phyloP scores from a whole-genome alignment of 2,888 invertebrate genomes.

The Lithosia quadra region DNA sequence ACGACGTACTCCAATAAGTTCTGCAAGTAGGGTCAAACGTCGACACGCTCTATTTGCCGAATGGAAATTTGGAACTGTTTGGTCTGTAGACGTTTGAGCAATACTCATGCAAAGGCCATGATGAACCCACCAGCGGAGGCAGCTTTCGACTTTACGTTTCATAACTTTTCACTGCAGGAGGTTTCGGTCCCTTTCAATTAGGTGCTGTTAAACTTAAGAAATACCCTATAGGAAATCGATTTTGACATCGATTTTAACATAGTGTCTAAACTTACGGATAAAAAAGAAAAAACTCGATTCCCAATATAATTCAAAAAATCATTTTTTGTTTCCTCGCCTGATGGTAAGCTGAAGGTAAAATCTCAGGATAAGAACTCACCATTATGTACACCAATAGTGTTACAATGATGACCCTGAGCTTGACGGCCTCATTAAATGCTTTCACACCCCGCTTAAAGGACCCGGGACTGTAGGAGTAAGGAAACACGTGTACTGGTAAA shows the following conservation, averaged over 20 bases:
- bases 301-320: too few species aligned
- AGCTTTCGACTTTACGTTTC: not conserved
- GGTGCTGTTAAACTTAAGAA: not conserved
- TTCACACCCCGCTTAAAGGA: too few species aligned
- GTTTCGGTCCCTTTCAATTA: not conserved
- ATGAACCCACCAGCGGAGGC: not conserved
- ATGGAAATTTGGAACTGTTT: constrained; percentile 2
- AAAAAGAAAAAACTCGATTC: too few species aligned
- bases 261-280: too few species aligned
- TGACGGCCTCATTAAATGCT: too few species aligned
- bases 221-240: not conserved
- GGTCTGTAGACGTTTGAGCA: not conserved
- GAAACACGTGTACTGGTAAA: too few species aligned
- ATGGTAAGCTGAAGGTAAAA: too few species aligned
- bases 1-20: not conserved
- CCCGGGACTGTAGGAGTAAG: too few species aligned
- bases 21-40: not conserved
- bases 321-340: too few species aligned
- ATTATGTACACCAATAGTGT: too few species aligned
- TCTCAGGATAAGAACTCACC: too few species aligned
- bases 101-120: constrained; percentile 1
- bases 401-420: too few species aligned
- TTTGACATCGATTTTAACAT: not conserved
- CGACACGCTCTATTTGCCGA: not conserved
- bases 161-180: not conserved